phyloP scores from a whole-genome alignment of 2,113 vertebrate species.

The Xenopus borealis region DNA sequence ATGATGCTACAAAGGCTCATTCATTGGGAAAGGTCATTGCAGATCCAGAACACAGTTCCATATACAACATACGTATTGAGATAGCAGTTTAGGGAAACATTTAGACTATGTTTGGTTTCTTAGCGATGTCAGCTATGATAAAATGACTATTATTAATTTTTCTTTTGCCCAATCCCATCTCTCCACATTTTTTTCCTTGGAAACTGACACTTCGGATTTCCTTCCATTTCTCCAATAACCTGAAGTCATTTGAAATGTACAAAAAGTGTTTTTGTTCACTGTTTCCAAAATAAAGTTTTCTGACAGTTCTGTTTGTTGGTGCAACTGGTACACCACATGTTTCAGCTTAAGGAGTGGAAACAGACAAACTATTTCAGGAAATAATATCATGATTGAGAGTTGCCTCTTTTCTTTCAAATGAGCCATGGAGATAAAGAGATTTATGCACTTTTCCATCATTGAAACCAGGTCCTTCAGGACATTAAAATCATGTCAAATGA shows the following conservation, averaged over 20 bases:
- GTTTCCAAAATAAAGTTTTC: conserved; percentile 13
- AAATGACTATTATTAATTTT: conserved; percentile 20
- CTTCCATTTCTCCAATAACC: conserved; percentile 3
- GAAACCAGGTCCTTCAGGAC: background rate
- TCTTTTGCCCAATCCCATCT: background rate
- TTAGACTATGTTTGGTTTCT: conserved; percentile 32
- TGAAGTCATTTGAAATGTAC: background rate
- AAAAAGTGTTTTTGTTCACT: background rate
- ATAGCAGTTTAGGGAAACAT: conserved; percentile 10
- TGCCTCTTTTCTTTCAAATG: background rate
- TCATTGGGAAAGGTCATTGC: conserved; percentile 22
- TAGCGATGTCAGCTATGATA: conserved; percentile 26
- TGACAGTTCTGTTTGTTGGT: background rate
- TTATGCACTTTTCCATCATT: background rate
- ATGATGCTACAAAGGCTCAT: conserved; percentile 25
- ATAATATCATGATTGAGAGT: background rate
- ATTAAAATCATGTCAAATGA: background rate
- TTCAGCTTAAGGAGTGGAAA: background rate
- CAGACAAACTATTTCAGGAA: background rate
- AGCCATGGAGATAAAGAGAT: background rate
- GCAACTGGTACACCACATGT: background rate
- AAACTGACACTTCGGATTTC: conserved; percentile 11
- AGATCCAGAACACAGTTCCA: conserved; percentile 18
- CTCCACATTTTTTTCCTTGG: background rate
- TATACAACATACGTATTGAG: conserved; percentile 4